phyloP scores from a whole-genome alignment of 2,888 invertebrate species.

The Trissolcus japonicus region DNA sequence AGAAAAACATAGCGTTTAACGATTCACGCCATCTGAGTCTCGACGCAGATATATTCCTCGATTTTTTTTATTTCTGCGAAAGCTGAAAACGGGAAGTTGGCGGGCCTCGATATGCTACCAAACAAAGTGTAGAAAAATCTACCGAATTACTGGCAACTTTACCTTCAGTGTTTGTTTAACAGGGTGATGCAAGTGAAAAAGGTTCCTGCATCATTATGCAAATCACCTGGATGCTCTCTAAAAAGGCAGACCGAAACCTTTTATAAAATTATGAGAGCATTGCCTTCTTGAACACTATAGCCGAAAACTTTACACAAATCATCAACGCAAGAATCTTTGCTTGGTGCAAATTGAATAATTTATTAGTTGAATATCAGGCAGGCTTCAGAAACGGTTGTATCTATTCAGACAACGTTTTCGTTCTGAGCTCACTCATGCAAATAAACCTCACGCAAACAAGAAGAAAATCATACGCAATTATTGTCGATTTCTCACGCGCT shows the following conservation, averaged over 20 bases:
- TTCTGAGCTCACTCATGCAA: not conserved
- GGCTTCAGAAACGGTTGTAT: not conserved
- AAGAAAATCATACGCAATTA: not conserved
- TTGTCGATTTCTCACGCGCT: not conserved
- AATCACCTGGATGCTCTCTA: not conserved
- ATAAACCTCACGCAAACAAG: not conserved
- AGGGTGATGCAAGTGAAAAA: not conserved
- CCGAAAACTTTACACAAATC: not conserved
- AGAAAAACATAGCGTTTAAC: too few species aligned
- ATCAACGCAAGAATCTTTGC: not conserved
- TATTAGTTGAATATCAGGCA: not conserved
- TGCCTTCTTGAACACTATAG: not conserved
- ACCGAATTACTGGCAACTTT: not conserved
- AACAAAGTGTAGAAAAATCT: not conserved
- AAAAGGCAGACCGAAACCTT: not conserved
- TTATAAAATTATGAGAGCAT: not conserved
- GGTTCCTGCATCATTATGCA: not conserved
- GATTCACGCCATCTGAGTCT: too few species aligned
- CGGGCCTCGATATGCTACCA: not conserved
- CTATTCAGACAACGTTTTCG: not conserved
- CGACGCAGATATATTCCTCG: too few species aligned
- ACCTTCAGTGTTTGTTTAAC: constrained; percentile 3
- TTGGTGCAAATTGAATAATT: not conserved
- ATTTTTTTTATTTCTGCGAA: too few species aligned
- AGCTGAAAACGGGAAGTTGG: not conserved